Evolutionary conservation across 2,888 invertebrate species (phyloP), one percentile per base, ranked within the genome.

Genomic region (Orchesellides sinensis): DNA sequence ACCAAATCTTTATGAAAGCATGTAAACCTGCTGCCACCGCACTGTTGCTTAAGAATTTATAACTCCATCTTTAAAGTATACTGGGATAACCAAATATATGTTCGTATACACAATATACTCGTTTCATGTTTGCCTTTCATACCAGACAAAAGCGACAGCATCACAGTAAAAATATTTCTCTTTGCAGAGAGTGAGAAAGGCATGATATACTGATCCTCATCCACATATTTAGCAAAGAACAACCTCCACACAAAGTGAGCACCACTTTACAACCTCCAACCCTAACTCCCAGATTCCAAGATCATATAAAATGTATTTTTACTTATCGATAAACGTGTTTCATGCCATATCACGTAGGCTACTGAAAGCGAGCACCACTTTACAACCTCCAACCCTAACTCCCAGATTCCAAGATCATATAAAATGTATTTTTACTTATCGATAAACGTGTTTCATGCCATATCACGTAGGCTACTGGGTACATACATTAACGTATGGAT

Each of bases 401-500:
- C 21, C 69, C 47, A 69, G 61, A 78, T 69, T 49, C 77, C 77
- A 68, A 68, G 68, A 77, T 77, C 59, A 68, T 69, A 77, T 59
- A 59, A 75, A 65, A 77, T 49, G 56, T 61, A 69, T 56, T 68
- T 77, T 27, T 68, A 68, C 27, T 47, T 21, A 45, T 4, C 2
- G 25, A 23, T 12, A 25, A 54, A 14, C 19, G 49, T 8, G 8
- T 49, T 23, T 54, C 25, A 54, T 23, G 25, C n/a, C 8, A 17
- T 3, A 47, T 47, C 8, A n/a, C 47, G n/a, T 47, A 47, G 4
- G n/a, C n/a, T 14, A n/a, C 47, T 12, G 12, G n/a, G n/a, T 14
- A 47, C 3, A n/a, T 47, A 47, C 47, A 12, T 47, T 47, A 54
- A n/a, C 10, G 25, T 12, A 1, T 1, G 25, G 2, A 54, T 23